Conservation (phyloP, 64 coral and sea anemone genomes). For the Stichodactyla mertensii region DNA sequence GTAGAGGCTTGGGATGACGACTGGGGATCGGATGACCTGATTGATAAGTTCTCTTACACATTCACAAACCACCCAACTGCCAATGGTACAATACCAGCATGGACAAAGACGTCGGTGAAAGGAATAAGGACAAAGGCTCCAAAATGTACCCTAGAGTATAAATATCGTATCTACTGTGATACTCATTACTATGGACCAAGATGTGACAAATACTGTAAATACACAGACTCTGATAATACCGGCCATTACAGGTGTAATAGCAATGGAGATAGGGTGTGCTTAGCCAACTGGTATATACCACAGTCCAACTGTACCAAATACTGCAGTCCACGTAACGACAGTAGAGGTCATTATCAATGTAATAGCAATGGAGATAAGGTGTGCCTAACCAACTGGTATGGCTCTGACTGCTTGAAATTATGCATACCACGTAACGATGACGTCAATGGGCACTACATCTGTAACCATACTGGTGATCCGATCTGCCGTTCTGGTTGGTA, state of each 20-base stretch:
- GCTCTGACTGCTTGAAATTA: no score
- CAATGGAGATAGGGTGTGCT: constrained; percentile 32
- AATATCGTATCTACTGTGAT: constrained; percentile 52
- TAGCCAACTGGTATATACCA: constrained; percentile 4
- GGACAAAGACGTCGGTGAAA: neutral
- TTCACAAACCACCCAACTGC: neutral
- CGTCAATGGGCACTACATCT: no score
- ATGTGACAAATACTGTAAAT: constrained; percentile 46
- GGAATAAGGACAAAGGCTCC: neutral
- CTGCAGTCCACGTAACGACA: neutral
- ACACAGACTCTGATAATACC: constrained; percentile 44
- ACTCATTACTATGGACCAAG: constrained; percentile 53
- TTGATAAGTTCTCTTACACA: constrained; percentile 8
- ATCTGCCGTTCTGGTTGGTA: no score
- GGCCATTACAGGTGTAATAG: constrained; percentile 54
- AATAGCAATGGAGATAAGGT: neutral
- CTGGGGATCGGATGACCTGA: neutral
- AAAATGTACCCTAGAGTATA: neutral
- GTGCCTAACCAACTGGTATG: constrained; percentile 27
- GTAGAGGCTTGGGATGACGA: constrained; percentile 17
- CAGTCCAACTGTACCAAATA: neutral
- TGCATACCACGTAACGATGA: no score
- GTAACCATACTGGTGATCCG: no score
- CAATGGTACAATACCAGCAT: constrained; percentile 1
- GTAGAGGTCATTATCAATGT: constrained; percentile 25